Base-by-base conservation (phyloP, 2,888 invertebrate species). In the Drosophila leonis region DNA sequence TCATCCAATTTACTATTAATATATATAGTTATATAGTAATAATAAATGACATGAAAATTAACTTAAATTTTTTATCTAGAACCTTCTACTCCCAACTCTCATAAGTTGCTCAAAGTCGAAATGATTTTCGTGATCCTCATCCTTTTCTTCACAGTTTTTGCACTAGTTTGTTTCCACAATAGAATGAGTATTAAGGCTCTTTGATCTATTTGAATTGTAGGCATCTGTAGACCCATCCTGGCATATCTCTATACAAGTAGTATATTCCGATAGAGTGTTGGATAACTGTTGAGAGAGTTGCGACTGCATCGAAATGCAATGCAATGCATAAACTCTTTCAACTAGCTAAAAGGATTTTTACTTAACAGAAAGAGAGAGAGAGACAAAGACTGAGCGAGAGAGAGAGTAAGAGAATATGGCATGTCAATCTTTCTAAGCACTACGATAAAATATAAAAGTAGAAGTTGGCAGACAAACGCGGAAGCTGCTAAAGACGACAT, bases 381-480 rank as follows among this genome's bases (percentile, higher is more conserved):
- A 12, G n/a, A 15, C 24, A 27, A 4, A 46, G 27, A 46, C 15
- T 5, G 13, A 31, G 13, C 33, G 18, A 13, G 13, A 8, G 13
- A 33, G n/a, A 13, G 6, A 10, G n/a, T 24, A 13, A n/a, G 10
- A 35, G n/a, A 46, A 12, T 18, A 27, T 44, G 63, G 71, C 85
- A 90, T 88, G 90, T 90, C 90, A 92, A 90, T 88, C 90, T 92
- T 91, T 92, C 92, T 91, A 92, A 92, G 88, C 91, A 91, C 89
- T 90, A 84, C 91, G 92, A 90, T 91, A 88, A 87, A 89, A 81
- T 90, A 87, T 83, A 90, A 91, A 90, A 74, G 55, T 64, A 68
- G 44, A 52, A 72, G 78, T 72, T 33, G 29, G 33, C 42, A 62
- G 52, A 46, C 76, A 66, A 76, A 56, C 18, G 15, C 33, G 46